phyloP scores from a whole-genome alignment of 2,888 invertebrate genomes.

The Capitulum mitella region DNA sequence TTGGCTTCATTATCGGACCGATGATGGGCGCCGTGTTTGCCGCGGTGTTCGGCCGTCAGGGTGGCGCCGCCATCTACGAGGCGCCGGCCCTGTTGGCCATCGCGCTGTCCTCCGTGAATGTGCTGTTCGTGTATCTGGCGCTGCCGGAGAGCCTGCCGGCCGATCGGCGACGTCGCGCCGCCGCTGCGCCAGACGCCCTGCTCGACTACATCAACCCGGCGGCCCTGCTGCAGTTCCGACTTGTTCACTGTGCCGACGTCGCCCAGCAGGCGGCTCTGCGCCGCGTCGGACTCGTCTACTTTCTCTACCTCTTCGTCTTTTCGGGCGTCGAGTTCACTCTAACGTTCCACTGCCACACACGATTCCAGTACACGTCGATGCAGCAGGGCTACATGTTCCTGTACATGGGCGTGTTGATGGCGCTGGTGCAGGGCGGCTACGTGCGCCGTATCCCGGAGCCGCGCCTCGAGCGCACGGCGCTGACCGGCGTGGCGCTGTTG shows the following conservation, averaged over 20 bases:
- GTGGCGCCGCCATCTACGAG: conserved; percentile 59
- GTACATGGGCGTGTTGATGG: conserved; percentile 87
- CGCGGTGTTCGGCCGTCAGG: conserved; percentile 68
- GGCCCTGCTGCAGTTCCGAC: conserved; percentile 26
- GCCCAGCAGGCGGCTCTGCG: conserved; percentile 59
- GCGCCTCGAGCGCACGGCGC: conserved; percentile 76
- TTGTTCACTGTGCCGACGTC: background rate
- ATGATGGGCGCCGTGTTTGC: conserved; percentile 91
- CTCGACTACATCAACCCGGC: conserved; percentile 30
- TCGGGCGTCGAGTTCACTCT: conserved; percentile 96
- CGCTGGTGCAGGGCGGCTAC: conserved; percentile 78
- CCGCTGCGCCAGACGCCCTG: background rate
- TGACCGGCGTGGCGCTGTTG: conserved; percentile 73
- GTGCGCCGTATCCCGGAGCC: conserved; percentile 76
- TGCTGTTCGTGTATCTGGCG: conserved; percentile 61
- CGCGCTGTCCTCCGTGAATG: conserved; percentile 64
- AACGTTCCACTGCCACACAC: conserved; percentile 89
- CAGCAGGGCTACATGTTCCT: conserved; percentile 98
- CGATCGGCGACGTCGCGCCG: conserved; percentile 46
- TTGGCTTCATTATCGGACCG: conserved; percentile 95
- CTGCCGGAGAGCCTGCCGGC: conserved; percentile 77
- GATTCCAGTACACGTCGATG: conserved; percentile 84
- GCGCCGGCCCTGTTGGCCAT: conserved; percentile 72
- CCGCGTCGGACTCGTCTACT: conserved; percentile 67
- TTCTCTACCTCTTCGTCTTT: conserved; percentile 86